Base-by-base conservation (phyloP, 2,113 vertebrate genomes). In the Gadus macrocephalus region DNA sequence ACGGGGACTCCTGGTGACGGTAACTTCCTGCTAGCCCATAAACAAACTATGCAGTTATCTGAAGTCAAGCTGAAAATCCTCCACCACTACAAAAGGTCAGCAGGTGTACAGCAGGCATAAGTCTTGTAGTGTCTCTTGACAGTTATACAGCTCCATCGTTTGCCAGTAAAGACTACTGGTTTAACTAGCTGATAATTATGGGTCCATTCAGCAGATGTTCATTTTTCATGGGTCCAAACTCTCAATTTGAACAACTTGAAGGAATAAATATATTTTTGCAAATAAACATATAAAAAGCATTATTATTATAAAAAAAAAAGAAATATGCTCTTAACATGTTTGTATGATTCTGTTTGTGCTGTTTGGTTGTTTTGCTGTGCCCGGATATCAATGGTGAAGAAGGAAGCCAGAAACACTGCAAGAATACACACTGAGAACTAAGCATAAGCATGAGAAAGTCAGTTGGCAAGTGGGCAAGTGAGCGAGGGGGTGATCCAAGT, bases 11-110 rank as follows among this genome's bases (percentile, higher is more conserved):
- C 71, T 78, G 75, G 69, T 65, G 76, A 70, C 59, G 82, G 80
- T 77, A 78, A 81, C 86, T 83, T 89, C 86, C 85, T 89, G 74
- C 70, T 66, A 67, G 79, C 76, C 71, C 84, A 87, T 90, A 86
- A 90, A 90, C 85, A 89, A 89, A 87, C 82, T 86, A 79, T 73
- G 83, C 78, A 81, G 81, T 82, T 78, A 84, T 81, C 82, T 87
- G 82, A 86, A 86, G 77, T 87, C 81, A 82, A 71, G 74, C 87
- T 81, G 81, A 88, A 88, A 85, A 88, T 83, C 27, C 25, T 58
- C 71, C 85, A 86, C 75, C 66, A 71, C 75, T 76, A 76, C 80
- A 17, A 83, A 76, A 83, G 87, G 87, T 87, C 89, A 87, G 81
- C 81, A 88, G 79, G 77, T 78, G 77, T 60, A 80, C 61, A 76